Evolutionary conservation across 2,113 vertebrate genomes (phyloP), one percentile per base, ranked within the genome.

Genomic region (Austrofundulus limnaeus): DNA sequence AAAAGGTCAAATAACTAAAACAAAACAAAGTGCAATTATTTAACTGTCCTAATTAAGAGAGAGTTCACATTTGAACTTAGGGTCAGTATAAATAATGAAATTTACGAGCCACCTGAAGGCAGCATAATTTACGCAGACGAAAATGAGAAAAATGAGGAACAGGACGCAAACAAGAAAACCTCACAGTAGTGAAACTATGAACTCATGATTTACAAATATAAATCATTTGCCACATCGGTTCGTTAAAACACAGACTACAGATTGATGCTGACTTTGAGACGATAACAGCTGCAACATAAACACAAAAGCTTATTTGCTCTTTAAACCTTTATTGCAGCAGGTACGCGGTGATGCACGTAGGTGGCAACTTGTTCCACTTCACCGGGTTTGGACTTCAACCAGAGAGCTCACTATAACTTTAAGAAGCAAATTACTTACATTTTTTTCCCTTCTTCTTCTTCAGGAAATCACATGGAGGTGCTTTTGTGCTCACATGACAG

Each of bases 391-490:
- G 82, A 86, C 81, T 83, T 86, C 76, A 39, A 71, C 70, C 81
- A 82, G 76, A 5, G 9, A 20, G 62, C 57, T 72, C 45, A n/a
- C 88, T 91, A 82, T 71, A 89, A 88, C 89, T 91, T 88, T 87
- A 90, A 91, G 88, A 83, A 80, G 79, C 76, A 80, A 87, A 85
- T 87, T n/a, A 78, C 83, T 81, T 81, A n/a, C n/a, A n/a, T 54
- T 19, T 79, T 81, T 82, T 80, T 3, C 3, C 25, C 77, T 66
- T 72, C 78, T 81, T 72, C 77, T 83, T 73, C 76, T 82, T 60
- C 90, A 92, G 92, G 91, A 92, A 92, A 92, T 93, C 92, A 93
- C 91, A 93, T 92, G 92, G 90, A 90, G 85, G 83, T 89, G 86
- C 87, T 79, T 63, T 76, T 39, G 70, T 20, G 72, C 90, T 93